Base-by-base conservation (phyloP, 2,797 vertebrate genomes). In the Sebastes taczanowskii region DNA sequence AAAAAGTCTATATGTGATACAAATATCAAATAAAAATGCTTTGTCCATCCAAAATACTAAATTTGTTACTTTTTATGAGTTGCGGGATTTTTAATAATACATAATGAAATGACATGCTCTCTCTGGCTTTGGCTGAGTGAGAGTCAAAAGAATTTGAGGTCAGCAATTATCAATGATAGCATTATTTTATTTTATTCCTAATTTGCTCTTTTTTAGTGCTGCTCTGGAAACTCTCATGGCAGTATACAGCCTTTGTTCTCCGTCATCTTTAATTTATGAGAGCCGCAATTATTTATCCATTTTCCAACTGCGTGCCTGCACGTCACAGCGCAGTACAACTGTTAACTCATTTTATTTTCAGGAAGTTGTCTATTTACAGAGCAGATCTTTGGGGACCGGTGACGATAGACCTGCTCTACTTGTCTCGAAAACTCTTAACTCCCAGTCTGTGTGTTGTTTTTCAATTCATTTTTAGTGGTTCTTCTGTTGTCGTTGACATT, bases 201-300 rank as follows among this genome's bases (percentile, higher is more conserved):
- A 56, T 74, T 46, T 68, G 32, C 35, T 90, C 75, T 68, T 82
- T 46, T 86, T 87, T 42, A 49, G 65, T 22, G 60, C 35, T 68
- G 67, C 42, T 71, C 63, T 71, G 69, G 55, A 78, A 87, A 80
- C 72, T 70, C 80, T 89, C 70, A 7, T 77, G 72, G 60, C 27
- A 64, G 52, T 59, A 74, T 49, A 49, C 58, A 86, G 81, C 76
- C 84, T 87, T 92, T 91, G 88, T 89, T 92, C 81, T 84, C 71
- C 38, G 38, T 73, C 85, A 89, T 90, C 84, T 91, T 88, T 92
- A 86, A 90, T 90, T 89, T 73, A 91, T 89, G 77, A 89, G 73
- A 61, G 67, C 9, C 9, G 4, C 64, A 85, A 83, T 91, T 88
- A 90, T 91, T 86, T 78, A 77, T 91, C 82, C 59, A 22, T 73